phyloP scores from a whole-genome alignment of 2,797 vertebrate species.

The Acanthurus leucopareius region DNA sequence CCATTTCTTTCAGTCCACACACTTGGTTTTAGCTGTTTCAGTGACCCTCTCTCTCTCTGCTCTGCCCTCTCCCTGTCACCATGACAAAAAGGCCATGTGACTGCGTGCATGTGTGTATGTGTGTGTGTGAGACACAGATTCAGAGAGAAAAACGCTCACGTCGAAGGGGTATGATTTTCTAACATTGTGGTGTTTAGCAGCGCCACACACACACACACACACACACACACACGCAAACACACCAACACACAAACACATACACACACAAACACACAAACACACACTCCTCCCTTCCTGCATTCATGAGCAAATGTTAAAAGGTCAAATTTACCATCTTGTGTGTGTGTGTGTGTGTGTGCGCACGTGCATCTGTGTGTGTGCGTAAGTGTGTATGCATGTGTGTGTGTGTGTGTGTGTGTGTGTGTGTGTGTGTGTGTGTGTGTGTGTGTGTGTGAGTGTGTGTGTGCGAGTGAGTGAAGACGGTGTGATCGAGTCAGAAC shows the following conservation, averaged over 20 bases:
- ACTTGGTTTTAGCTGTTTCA: slow-evolving; percentile 26
- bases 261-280: neutral
- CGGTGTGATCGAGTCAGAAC: no score
- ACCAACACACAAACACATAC: neutral
- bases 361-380: neutral
- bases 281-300: neutral
- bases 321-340: slow-evolving; percentile 38
- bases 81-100: slow-evolving; percentile 42
- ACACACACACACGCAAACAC: no score
- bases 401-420: neutral
- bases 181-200: slow-evolving; percentile 13
- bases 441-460: slow-evolving; percentile 5
- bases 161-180: slow-evolving; percentile 24
- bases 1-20: slow-evolving; percentile 10
- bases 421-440: slow-evolving; percentile 8
- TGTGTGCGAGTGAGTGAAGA: no score
- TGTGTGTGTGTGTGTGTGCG: slow-evolving; percentile 2
- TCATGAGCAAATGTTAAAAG: slow-evolving; percentile 43
- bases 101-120: neutral
- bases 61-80: slow-evolving; percentile 40
- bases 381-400: slow-evolving; percentile 8
- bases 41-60: slow-evolving; percentile 43
- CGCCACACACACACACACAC: neutral
- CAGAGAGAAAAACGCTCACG: slow-evolving; percentile 28
- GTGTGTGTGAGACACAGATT: neutral